These are phyloP conservation scores for Nysson spinosus DNA, from an alignment of 2,888 invertebrate genomes.

Conservation along the genomic window DNA sequence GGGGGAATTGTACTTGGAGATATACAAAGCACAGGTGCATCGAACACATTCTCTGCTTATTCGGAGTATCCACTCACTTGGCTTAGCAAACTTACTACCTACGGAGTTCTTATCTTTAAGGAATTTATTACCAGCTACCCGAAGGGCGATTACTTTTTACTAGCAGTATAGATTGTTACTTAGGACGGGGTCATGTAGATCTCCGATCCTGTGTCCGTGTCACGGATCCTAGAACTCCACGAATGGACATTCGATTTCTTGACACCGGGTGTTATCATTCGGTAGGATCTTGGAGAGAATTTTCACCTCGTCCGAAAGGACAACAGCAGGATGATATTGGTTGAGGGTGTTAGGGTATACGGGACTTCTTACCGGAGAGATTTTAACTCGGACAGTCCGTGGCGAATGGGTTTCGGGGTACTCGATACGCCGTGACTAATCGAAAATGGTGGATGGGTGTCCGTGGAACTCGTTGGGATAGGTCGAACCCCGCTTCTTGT, in stretches of 20 bases:
- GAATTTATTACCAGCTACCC: slow-evolving; percentile 44
- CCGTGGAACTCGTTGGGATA: slow-evolving; percentile 60
- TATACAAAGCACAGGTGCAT: slow-evolving; percentile 47
- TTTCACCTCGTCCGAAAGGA: slow-evolving; percentile 9
- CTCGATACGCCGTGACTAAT: slow-evolving; percentile 63
- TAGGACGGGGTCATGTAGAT: background rate
- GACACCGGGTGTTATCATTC: slow-evolving; percentile 22
- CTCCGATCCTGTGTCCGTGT: background rate
- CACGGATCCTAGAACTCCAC: background rate
- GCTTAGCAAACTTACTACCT: slow-evolving; percentile 36
- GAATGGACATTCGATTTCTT: background rate
- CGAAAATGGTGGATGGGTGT: slow-evolving; percentile 45
- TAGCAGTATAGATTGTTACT: slow-evolving; percentile 7
- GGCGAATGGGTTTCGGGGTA: slow-evolving; percentile 61
- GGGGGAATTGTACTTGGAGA: slow-evolving; percentile 25
- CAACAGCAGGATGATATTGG: slow-evolving; percentile 11
- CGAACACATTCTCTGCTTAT: slow-evolving; percentile 35
- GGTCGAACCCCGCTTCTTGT: slow-evolving; percentile 47
- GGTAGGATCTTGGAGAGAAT: slow-evolving; percentile 41
- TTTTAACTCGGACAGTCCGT: slow-evolving; percentile 60
- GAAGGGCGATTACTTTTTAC: slow-evolving; percentile 44
- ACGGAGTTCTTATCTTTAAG: slow-evolving; percentile 39
- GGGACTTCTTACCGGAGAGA: slow-evolving; percentile 19
- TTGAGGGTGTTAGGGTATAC: slow-evolving; percentile 13
- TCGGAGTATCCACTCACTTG: slow-evolving; percentile 39